Percentiles rank a stretch among this genome's conserved stretches.
Evolutionary conservation across 2,888 invertebrate genomes (phyloP).

Genomic region (Chymomyza caudatula): DNA sequence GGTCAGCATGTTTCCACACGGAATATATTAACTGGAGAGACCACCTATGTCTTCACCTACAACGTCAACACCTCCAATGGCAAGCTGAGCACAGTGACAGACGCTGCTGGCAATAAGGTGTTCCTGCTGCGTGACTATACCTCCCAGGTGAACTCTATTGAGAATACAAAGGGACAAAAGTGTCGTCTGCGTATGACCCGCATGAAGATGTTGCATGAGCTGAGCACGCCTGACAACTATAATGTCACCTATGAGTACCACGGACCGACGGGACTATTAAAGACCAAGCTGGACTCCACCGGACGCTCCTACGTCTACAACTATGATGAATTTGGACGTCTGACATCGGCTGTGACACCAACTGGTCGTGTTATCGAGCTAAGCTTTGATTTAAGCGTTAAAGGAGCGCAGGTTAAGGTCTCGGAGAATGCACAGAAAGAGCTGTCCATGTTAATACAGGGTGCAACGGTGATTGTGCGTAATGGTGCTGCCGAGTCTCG

Average conservation of each 20-base stretch:
- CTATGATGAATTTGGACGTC: conserved; percentile 95
- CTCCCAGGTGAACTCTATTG: conserved; percentile 94
- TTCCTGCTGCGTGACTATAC: conserved; percentile 90
- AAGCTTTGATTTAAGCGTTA: conserved; percentile 92
- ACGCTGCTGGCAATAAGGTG: conserved; percentile 93
- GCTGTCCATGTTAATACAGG: conserved; percentile 91
- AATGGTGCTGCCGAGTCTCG: conserved; percentile 90
- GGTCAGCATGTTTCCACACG: conserved; percentile 96
- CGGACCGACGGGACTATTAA: conserved; percentile 91
- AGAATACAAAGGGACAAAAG: conserved; percentile 95
- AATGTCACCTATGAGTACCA: conserved; percentile 96
- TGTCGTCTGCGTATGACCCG: conserved; percentile 93
- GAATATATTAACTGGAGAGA: conserved; percentile 96
- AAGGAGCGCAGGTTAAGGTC: conserved; percentile 92
- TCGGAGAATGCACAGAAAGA: conserved; percentile 90
- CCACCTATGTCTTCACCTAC: conserved; percentile 95
- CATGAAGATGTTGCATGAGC: conserved; percentile 93
- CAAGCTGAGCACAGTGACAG: conserved; percentile 94
- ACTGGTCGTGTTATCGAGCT: conserved; percentile 95
- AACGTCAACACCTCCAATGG: conserved; percentile 98
- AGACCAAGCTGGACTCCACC: conserved; percentile 92
- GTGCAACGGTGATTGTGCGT: conserved; percentile 89
- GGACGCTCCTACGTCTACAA: conserved; percentile 95
- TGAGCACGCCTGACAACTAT: conserved; percentile 94
- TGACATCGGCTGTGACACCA: conserved; percentile 94